These are phyloP conservation scores for Magallana nippona DNA, from an alignment of 2,888 invertebrate genomes.

Conservation along the genomic window DNA sequence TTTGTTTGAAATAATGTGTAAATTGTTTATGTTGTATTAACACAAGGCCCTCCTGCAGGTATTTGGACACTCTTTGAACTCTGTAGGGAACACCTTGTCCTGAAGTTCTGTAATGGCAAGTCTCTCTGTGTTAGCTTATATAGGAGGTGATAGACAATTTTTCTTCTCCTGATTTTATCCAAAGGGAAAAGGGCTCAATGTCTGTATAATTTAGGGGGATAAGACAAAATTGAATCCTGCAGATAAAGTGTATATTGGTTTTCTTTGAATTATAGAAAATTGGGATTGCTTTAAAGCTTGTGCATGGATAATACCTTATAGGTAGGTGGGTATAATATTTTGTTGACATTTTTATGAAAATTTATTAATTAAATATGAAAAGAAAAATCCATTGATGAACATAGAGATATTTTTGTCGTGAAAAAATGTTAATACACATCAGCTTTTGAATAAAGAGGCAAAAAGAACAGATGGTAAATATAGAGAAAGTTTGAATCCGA, in stretches of 20 bases:
- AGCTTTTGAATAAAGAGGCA: not conserved
- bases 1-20: constrained; percentile 33
- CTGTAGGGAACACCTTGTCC: not conserved
- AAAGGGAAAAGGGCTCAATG: too few species aligned
- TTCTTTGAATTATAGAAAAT: too few species aligned
- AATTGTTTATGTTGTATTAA: constrained; percentile 32
- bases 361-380: not conserved
- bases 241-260: too few species aligned
- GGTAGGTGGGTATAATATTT: too few species aligned
- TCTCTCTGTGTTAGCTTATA: not conserved
- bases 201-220: too few species aligned
- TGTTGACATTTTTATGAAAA: not conserved
- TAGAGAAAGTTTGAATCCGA: not conserved
- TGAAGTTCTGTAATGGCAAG: not conserved
- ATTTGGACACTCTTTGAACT: constrained; percentile 32
- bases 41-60: constrained; percentile 21
- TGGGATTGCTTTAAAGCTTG: not conserved
- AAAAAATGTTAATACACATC: not conserved
- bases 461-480: not conserved
- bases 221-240: too few species aligned
- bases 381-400: too few species aligned
- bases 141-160: not conserved
- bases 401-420: not conserved
- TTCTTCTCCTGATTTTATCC: too few species aligned
- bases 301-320: not conserved